Evolutionary conservation across 2,888 invertebrate genomes (phyloP).

Genomic region (Malthinus flaveolus): DNA sequence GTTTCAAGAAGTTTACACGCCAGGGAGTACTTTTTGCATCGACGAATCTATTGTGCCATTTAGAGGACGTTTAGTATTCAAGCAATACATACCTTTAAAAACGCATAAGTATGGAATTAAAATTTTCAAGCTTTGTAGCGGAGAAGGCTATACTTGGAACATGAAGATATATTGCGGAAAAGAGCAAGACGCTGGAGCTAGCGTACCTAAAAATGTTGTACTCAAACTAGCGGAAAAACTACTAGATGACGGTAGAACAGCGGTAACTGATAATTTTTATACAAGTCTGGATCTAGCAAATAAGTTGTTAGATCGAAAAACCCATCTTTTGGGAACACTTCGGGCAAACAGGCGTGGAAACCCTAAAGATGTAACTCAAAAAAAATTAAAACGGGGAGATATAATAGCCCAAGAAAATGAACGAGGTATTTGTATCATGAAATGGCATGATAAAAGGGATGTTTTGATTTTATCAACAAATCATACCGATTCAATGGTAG

Average conservation of each 20-base stretch:
- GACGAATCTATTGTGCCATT: constrained; percentile 40
- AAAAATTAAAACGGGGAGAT: constrained; percentile 8
- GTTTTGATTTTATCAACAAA: constrained; percentile 3
- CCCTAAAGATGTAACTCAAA: neutral
- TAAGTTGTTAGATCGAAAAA: constrained; percentile 25
- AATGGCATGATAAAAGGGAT: constrained; percentile 5
- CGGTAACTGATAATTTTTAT: constrained; percentile 28
- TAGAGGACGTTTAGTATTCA: neutral
- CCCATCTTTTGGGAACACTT: constrained; percentile 28
- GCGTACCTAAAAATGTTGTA: neutral
- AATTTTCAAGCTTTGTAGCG: constrained; percentile 36
- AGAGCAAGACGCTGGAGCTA: neutral
- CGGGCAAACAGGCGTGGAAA: constrained; percentile 17
- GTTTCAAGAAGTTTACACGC: constrained; percentile 31
- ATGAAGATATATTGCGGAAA: neutral
- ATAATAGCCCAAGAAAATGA: constrained; percentile 4
- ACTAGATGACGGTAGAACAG: constrained; percentile 13
- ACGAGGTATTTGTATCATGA: constrained; percentile 11
- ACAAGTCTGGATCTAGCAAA: constrained; percentile 29
- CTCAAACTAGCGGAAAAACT: neutral
- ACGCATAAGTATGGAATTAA: constrained; percentile 37
- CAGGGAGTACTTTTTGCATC: constrained; percentile 35
- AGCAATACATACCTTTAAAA: too few species aligned
- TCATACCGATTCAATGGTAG: neutral
- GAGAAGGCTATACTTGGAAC: neutral